A percentile compares a stretch with the other conserved stretches of the same genome.
phyloP scores from a whole-genome alignment of 2,113 vertebrate species.

The Paraplagusia blochii region DNA sequence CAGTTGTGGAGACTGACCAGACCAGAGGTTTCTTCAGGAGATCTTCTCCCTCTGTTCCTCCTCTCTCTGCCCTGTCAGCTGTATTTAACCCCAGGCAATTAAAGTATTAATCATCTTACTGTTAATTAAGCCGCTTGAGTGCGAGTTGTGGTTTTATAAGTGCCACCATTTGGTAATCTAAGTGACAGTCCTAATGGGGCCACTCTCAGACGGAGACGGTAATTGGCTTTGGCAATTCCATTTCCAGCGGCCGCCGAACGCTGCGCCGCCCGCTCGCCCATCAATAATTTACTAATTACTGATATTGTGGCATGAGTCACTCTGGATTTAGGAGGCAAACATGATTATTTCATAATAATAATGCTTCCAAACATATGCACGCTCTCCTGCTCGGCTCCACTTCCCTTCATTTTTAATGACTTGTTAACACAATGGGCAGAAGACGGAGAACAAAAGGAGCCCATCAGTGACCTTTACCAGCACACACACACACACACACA shows the following conservation, averaged over 20 bases:
- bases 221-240: slow-evolving; percentile 92
- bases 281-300: slow-evolving; percentile 95
- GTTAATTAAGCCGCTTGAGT: slow-evolving; percentile 82
- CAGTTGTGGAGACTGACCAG: too few species aligned
- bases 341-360: slow-evolving; percentile 91
- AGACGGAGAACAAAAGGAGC: slow-evolving; percentile 72
- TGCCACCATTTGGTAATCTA: slow-evolving; percentile 80
- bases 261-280: slow-evolving; percentile 73
- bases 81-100: slow-evolving; percentile 74
- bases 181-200: slow-evolving; percentile 85
- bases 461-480: slow-evolving; percentile 69
- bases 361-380: slow-evolving; percentile 85
- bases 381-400: slow-evolving; percentile 65
- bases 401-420: slow-evolving; percentile 79
- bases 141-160: slow-evolving; percentile 77
- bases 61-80: slow-evolving; percentile 15
- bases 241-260: slow-evolving; percentile 78
- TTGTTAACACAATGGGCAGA: slow-evolving; percentile 75
- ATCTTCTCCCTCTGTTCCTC: too few species aligned
- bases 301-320: slow-evolving; percentile 85
- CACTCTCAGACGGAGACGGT: slow-evolving; percentile 78
- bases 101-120: slow-evolving; percentile 80
- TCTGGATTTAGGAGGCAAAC: slow-evolving; percentile 90
- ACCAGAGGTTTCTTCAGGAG: too few species aligned
- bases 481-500: slow-evolving; percentile 39